Conservation (phyloP, 2,113 vertebrate species). For the Stigmatopora argus region DNA sequence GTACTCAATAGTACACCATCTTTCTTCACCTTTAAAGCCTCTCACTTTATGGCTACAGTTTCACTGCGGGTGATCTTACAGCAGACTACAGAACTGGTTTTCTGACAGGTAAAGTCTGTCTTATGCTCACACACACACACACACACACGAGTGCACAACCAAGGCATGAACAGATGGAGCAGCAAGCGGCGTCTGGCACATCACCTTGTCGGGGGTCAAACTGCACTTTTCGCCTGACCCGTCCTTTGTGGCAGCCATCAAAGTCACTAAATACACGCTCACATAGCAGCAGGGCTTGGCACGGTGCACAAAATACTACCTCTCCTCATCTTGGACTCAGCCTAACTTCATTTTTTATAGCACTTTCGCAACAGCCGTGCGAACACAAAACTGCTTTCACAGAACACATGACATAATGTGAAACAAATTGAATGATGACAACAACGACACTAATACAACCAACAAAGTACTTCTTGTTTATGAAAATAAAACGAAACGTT, state of each 20-base stretch:
- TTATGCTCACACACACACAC: constrained; percentile 8
- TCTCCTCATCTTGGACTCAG: too few relatives aligned
- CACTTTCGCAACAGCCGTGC: too few relatives aligned
- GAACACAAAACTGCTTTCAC: too few relatives aligned
- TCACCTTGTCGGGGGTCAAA: constrained; percentile 49
- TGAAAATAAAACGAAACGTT: too few relatives aligned
- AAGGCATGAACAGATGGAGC: constrained; percentile 63
- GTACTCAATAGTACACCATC: neutral
- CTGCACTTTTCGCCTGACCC: neutral
- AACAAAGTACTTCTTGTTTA: too few relatives aligned
- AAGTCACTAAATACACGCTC: constrained; percentile 15
- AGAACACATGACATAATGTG: too few relatives aligned
- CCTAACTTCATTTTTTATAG: too few relatives aligned
- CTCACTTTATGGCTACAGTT: neutral
- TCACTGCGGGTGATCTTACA: constrained; percentile 5
- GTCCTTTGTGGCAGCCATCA: constrained; percentile 32
- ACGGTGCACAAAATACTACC: constrained; percentile 22
- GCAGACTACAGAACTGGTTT: constrained; percentile 6
- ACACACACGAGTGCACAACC: constrained; percentile 1
- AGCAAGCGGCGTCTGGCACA: constrained; percentile 62
- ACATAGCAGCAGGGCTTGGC: constrained; percentile 1
- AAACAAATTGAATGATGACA: too few relatives aligned
- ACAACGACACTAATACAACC: too few relatives aligned
- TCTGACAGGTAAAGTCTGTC: constrained; percentile 35
- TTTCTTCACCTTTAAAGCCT: constrained; percentile 2